These are phyloP conservation scores for Macrocentrus cingulum DNA, from an alignment of 1,140 invertebrate species.

Conservation along the genomic window DNA sequence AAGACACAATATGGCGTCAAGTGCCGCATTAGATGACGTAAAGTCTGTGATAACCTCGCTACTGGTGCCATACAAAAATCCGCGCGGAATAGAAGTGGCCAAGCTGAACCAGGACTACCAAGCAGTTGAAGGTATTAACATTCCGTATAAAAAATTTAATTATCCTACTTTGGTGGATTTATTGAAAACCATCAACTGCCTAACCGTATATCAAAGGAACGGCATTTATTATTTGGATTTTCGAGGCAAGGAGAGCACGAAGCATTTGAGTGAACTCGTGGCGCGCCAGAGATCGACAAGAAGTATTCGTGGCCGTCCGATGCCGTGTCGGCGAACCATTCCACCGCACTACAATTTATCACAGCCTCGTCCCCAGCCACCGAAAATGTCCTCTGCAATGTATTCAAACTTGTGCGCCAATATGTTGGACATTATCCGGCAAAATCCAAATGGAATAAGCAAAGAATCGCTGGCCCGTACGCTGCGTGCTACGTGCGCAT, in stretches of 20 bases:
- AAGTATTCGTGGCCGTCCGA: background rate
- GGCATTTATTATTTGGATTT: background rate
- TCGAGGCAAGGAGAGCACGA: constrained; percentile 25
- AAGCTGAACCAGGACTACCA: background rate
- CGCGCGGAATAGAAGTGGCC: background rate
- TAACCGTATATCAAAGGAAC: background rate
- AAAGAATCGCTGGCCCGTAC: background rate
- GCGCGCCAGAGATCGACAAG: constrained; percentile 29
- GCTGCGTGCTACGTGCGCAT: constrained; percentile 7
- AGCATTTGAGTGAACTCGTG: constrained; percentile 40
- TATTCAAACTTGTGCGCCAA: too few relatives aligned
- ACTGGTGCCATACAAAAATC: background rate
- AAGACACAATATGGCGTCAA: too few relatives aligned
- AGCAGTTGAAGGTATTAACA: background rate
- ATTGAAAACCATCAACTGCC: background rate
- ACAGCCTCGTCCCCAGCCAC: too few relatives aligned
- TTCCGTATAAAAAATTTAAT: background rate
- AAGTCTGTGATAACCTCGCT: background rate
- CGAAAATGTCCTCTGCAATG: too few relatives aligned
- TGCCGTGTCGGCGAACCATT: background rate
- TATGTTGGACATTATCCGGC: constrained; percentile 7
- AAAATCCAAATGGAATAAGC: constrained; percentile 20
- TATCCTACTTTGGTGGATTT: constrained; percentile 1
- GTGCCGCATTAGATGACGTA: background rate
- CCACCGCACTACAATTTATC: background rate